These are phyloP conservation scores for Ophioninae sp. DNA, from an alignment of 2,888 invertebrate genomes.

Conservation along the genomic window DNA sequence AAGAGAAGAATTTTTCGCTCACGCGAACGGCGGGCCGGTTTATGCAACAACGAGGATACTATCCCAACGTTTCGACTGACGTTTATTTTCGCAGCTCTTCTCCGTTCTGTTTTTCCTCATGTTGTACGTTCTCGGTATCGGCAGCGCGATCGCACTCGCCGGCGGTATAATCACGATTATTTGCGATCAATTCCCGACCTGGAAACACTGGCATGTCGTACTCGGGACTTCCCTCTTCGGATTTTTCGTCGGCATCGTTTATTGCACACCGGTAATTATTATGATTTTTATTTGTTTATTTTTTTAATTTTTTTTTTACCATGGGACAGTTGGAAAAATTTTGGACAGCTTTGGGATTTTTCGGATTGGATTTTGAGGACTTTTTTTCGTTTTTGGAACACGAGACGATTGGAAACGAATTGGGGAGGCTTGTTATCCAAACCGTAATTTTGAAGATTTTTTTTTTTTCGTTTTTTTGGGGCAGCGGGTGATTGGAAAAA, in stretches of 20 bases:
- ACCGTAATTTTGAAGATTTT: too few species aligned
- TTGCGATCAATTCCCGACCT: conserved; percentile 80
- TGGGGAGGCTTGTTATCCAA: too few species aligned
- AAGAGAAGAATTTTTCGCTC: conserved; percentile 8
- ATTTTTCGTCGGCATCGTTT: conserved; percentile 80
- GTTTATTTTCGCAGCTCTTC: conserved; percentile 78
- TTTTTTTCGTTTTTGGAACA: too few species aligned
- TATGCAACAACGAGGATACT: background rate
- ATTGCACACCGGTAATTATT: conserved; percentile 80
- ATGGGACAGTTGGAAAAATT: background rate
- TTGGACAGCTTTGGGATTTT: background rate
- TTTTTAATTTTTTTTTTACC: background rate
- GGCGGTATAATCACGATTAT: conserved; percentile 81
- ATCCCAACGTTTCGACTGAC: background rate
- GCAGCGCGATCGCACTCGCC: conserved; percentile 81
- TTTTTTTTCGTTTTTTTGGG: too few species aligned
- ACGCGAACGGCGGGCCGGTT: background rate
- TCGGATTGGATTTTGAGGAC: too few species aligned
- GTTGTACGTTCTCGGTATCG: conserved; percentile 82
- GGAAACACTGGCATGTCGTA: conserved; percentile 79
- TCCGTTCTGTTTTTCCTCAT: conserved; percentile 83
- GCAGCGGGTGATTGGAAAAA: too few species aligned
- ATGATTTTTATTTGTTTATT: background rate
- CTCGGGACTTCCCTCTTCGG: conserved; percentile 76
- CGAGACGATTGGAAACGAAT: too few species aligned